phyloP scores from a whole-genome alignment of 1,140 invertebrate species.

The Lepidurus apus region DNA sequence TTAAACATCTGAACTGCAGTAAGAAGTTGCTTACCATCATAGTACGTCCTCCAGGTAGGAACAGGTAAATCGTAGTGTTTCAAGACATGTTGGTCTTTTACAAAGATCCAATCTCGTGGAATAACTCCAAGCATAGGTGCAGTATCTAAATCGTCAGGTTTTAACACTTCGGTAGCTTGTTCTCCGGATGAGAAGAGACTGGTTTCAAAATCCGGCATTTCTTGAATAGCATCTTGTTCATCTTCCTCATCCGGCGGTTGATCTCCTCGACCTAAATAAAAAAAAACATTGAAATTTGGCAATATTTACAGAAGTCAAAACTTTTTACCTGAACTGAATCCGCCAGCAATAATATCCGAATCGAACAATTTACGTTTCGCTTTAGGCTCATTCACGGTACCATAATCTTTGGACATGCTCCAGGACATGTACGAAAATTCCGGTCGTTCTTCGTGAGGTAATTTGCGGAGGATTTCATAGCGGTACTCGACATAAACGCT shows the following conservation, averaged over 20 bases:
- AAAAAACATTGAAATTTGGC: too few species aligned
- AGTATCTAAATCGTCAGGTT: neutral
- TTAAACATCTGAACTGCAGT: neutral
- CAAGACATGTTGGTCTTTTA: conserved; percentile 13
- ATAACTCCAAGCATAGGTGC: conserved; percentile 19
- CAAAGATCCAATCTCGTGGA: conserved; percentile 34
- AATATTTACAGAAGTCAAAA: too few species aligned
- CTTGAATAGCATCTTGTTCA: neutral
- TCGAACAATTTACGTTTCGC: neutral
- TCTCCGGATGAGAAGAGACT: neutral
- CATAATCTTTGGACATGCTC: conserved; percentile 19
- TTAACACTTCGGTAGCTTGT: neutral
- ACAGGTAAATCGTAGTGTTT: neutral
- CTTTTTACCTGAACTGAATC: neutral
- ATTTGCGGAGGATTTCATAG: conserved; percentile 31
- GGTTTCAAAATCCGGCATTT: conserved; percentile 4
- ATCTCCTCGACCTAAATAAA: neutral
- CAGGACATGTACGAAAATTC: conserved; percentile 27
- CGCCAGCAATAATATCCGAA: neutral
- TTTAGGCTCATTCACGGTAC: neutral
- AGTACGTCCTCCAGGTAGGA: conserved; percentile 29
- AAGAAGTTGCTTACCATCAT: conserved; percentile 26
- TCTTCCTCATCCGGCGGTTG: neutral
- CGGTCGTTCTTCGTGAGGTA: neutral
- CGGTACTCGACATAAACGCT: conserved; percentile 32